phyloP scores from a whole-genome alignment of 2,113 vertebrate genomes.

The Motacilla tschutschensis region DNA sequence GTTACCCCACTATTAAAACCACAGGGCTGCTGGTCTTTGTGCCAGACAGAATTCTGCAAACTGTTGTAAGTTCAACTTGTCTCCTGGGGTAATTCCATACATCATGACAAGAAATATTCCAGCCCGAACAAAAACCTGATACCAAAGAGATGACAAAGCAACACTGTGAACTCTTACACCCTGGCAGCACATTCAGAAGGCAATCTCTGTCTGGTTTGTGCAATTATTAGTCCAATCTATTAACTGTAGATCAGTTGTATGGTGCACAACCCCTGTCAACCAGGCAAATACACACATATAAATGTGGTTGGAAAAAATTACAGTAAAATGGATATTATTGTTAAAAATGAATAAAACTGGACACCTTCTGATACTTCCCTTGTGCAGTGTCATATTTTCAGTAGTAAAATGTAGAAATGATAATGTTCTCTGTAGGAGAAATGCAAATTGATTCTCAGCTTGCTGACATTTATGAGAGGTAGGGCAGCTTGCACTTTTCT shows the following conservation, averaged over 20 bases:
- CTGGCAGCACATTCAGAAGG: background rate
- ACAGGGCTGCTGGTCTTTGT: background rate
- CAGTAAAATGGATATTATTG: background rate
- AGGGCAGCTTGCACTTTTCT: slow-evolving; percentile 14
- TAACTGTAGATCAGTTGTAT: background rate
- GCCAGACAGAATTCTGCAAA: background rate
- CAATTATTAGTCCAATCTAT: background rate
- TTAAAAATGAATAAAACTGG: background rate
- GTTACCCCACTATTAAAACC: background rate
- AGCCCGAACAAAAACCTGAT: background rate
- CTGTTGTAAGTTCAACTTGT: background rate
- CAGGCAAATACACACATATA: background rate
- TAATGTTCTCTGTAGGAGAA: background rate
- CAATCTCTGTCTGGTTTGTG: background rate
- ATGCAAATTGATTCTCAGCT: background rate
- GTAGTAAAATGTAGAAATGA: background rate
- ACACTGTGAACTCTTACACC: background rate
- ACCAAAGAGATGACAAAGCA: background rate
- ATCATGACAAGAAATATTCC: background rate
- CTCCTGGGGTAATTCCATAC: background rate
- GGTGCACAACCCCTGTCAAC: background rate
- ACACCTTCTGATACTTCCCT: background rate
- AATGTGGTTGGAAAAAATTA: background rate
- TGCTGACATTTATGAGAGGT: slow-evolving; percentile 17
- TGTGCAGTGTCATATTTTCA: background rate